Conservation (phyloP, 1,140 invertebrate species). For the Drosophila sp. region DNA sequence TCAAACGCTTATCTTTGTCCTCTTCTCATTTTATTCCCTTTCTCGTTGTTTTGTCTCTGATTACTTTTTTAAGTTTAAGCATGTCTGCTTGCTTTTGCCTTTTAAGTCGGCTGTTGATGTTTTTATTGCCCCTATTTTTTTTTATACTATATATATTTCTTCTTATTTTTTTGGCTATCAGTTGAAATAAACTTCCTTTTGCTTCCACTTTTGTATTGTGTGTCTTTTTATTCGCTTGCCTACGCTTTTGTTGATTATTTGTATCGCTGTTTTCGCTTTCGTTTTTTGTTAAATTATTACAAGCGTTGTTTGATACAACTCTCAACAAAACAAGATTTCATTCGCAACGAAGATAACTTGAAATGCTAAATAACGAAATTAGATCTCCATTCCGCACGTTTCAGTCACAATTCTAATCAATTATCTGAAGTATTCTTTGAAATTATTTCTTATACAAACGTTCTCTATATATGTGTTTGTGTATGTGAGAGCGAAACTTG, state of each 20-base stretch:
- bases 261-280: conserved; percentile 26
- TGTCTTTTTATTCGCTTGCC: conserved; percentile 11
- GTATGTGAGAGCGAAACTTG: not conserved
- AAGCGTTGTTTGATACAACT: conserved; percentile 9
- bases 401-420: not conserved
- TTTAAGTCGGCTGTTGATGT: conserved; percentile 51
- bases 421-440: not conserved
- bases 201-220: not conserved
- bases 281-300: conserved; percentile 6
- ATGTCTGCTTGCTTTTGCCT: conserved; percentile 18
- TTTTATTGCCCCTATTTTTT: conserved; percentile 42
- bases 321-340: not conserved
- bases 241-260: conserved; percentile 50
- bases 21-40: not conserved
- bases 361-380: not conserved
- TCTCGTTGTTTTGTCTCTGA: conserved; percentile 27
- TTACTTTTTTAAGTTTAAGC: conserved; percentile 34
- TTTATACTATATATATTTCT: conserved; percentile 7
- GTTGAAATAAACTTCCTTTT: conserved; percentile 8
- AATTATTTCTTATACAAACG: too few relatives aligned
- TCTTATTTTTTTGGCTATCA: conserved; percentile 19
- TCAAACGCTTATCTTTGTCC: conserved; percentile 31
- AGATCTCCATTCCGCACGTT: not conserved
- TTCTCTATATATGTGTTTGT: too few relatives aligned
- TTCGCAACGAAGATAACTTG: too few relatives aligned